Evolutionary conservation across 2,888 invertebrate species (phyloP), one percentile per base, ranked within the genome.

Genomic region (Drosophila rubida): DNA sequence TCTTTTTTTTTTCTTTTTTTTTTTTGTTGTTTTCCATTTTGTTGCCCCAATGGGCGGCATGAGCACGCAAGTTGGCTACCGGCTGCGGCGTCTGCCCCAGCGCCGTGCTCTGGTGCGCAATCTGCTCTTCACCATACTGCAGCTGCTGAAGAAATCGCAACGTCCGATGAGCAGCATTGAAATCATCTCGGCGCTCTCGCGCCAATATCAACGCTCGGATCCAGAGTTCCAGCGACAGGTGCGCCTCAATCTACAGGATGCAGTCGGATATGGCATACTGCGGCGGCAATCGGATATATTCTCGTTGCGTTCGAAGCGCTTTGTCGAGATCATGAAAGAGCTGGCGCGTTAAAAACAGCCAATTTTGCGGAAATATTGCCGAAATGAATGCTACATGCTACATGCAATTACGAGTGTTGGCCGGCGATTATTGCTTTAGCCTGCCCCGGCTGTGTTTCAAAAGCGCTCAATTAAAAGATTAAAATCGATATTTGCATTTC

Each of bases 221-320:
- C 57, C 80, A 1, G 84, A 83, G 0, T 81, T 81, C 27, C 65
- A 68, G 39, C 78, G 78, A 0, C 80, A 80, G 49, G 72, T 80
- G 61, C 61, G 53, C 0, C 4, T 71, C 42, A 66, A 68, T 42
- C 58, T 78, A 1, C 37, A 46, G 13, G 87, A 81, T 37, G 83
- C 64, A 4, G 70, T 73, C 25, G 45, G 60, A 35, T 85, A 76
- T 22, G 83, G 86, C 25, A 69, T 80, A n/a, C 49, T 86, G 2
- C 68, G 46, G 45, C 74, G 79, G 0, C 67, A 66, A 27, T 8
- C 39, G 25, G 23, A 80, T 27, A 39, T 44, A 0, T 68, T 57
- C 42, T 37, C 46, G 0, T 23, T 83, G 37, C 69, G 81, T 5
- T 39, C 53, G n/a, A 64, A 62, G 46, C 68, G 65, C 2, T 46